phyloP scores from a whole-genome alignment of 2,113 vertebrate genomes.

The Colinus virginianus region DNA sequence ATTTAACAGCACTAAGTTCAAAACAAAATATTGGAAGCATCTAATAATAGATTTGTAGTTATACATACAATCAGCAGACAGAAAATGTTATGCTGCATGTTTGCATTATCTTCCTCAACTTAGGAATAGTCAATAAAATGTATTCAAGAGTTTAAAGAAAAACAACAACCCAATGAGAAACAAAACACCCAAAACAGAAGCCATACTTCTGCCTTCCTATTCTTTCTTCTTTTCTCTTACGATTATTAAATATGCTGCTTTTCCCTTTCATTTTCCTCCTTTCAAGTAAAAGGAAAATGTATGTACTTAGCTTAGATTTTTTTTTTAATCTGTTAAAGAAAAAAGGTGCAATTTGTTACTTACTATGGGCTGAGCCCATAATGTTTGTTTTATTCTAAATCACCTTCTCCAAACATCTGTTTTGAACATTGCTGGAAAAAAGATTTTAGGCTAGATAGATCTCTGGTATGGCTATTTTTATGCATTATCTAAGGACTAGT shows the following conservation, averaged over 20 bases:
- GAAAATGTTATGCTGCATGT: background rate
- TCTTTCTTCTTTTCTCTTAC: background rate
- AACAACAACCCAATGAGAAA: background rate
- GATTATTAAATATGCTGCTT: background rate
- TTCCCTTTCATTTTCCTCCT: background rate
- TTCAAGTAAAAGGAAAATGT: background rate
- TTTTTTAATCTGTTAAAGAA: background rate
- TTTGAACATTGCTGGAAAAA: background rate
- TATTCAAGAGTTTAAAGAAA: background rate
- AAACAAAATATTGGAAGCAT: background rate
- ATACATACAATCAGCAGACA: background rate
- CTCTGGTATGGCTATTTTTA: background rate
- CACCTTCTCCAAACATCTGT: background rate
- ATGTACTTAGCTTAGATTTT: background rate
- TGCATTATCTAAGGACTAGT: background rate
- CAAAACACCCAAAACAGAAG: background rate
- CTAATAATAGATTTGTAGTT: background rate
- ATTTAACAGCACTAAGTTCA: background rate
- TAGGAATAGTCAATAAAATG: background rate
- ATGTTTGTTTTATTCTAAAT: background rate
- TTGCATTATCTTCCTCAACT: background rate
- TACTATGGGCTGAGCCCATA: background rate
- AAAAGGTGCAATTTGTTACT: background rate
- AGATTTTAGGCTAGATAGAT: background rate
- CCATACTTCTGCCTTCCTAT: background rate